Percentiles rank a stretch among this genome's conserved stretches.
Conservation (phyloP, 1,140 invertebrate species). For the Hyphantria cunea region DNA sequence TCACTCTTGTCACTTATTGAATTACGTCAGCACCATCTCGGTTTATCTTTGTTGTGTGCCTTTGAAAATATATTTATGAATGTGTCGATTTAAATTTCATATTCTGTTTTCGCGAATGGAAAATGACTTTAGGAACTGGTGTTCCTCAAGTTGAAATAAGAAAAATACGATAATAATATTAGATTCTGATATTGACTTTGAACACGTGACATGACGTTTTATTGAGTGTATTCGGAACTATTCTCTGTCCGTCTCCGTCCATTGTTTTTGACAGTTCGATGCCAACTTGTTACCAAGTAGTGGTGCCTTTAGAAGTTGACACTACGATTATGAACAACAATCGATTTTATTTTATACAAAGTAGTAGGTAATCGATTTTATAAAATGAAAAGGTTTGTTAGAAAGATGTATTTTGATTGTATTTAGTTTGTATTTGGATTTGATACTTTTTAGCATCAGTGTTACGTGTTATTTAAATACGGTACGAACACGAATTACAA, state of each 20-base stretch:
- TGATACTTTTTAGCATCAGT: too few species aligned
- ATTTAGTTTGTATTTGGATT: too few species aligned
- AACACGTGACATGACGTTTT: background rate
- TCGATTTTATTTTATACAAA: too few species aligned
- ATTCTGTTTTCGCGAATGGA: background rate
- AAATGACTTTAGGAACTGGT: background rate
- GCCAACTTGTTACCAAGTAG: too few species aligned
- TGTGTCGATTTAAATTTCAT: slow-evolving; percentile 7
- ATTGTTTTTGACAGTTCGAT: too few species aligned
- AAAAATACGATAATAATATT: background rate
- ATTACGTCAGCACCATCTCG: slow-evolving; percentile 34
- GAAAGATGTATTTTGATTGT: too few species aligned
- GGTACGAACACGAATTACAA: too few species aligned
- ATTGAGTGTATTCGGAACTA: background rate
- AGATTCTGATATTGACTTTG: background rate
- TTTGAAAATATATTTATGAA: slow-evolving; percentile 14
- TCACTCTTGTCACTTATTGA: slow-evolving; percentile 50
- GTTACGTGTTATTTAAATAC: too few species aligned
- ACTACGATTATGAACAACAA: too few species aligned
- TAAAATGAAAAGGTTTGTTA: too few species aligned
- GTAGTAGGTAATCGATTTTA: too few species aligned
- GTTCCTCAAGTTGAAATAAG: background rate
- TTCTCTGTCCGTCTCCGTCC: background rate
- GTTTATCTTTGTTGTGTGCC: slow-evolving; percentile 19
- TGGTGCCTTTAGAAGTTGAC: too few species aligned